A percentile compares a stretch with the other conserved stretches of the same genome.
Conservation (phyloP, 2,113 vertebrate species). For the Gambusia holbrooki region DNA sequence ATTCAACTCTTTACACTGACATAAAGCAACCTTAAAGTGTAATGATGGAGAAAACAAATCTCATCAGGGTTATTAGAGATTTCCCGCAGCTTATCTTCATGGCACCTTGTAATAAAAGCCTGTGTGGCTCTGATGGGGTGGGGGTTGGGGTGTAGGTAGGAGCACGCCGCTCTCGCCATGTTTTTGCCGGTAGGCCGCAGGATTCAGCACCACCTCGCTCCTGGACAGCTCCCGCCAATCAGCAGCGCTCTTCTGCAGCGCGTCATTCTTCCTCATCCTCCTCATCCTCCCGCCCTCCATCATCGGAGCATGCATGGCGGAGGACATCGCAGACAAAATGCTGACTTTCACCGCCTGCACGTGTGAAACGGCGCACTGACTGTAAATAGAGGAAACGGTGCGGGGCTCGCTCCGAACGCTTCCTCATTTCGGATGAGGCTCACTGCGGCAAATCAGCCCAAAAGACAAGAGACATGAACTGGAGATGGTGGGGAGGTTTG, state of each 20-base stretch:
- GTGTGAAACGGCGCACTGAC: neutral
- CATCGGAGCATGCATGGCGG: slow-evolving; percentile 66
- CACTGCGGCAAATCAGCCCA: neutral
- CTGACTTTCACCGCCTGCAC: slow-evolving; percentile 36
- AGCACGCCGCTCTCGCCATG: slow-evolving; percentile 13
- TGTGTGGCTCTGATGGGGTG: neutral
- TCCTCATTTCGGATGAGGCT: neutral
- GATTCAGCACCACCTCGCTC: slow-evolving; percentile 74
- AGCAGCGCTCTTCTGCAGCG: neutral
- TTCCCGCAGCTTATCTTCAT: neutral
- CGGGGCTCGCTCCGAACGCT: neutral
- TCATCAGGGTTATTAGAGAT: neutral
- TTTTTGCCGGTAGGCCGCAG: slow-evolving; percentile 65
- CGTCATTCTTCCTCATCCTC: slow-evolving; percentile 60
- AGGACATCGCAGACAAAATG: slow-evolving; percentile 53
- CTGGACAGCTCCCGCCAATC: slow-evolving; percentile 83
- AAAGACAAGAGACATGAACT: neutral
- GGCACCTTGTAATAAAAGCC: neutral
- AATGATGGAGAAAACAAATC: neutral
- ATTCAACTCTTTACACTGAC: too few species aligned
- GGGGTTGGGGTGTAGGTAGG: slow-evolving; percentile 15
- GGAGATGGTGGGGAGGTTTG: neutral
- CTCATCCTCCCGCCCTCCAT: slow-evolving; percentile 54
- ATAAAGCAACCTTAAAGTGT: neutral
- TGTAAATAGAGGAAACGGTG: accelerated